Base-by-base conservation (phyloP, 2,797 vertebrate genomes). In the Oreochromis mossambicus region DNA sequence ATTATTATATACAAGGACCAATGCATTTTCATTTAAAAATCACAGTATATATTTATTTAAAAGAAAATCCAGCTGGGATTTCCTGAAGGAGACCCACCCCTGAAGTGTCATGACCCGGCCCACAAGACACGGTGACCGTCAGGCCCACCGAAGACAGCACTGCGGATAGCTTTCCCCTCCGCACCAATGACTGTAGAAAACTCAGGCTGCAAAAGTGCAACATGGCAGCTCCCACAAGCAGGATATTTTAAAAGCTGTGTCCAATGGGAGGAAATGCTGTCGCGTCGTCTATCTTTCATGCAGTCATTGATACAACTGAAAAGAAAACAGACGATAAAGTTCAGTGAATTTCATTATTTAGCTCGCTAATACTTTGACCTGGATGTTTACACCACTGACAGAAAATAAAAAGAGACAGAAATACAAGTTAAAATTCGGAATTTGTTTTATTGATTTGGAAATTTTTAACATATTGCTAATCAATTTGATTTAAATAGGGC, bases 71-170 rank as follows among this genome's bases (percentile, higher is more conserved):
- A 26, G 55, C 55, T 58, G 55, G 8, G 15, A 17, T 8, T 80
- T 66, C 6, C 32, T 6, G 76, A 90, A 19, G 51, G 56, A 88
- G 83, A 83, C 52, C 83, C 90, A 86, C 89, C 92, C 63, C 88
- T 32, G 79, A 54, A 92, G 82, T 17, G 80, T 93, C 96, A 95
- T 96, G 84, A 82, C 94, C 91, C 87, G 38, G 66, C 84, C 90
- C 88, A 54, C 82, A 13, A 63, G 5, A 54, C 52, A 6, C 10
- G 2, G 26, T 55, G n/a, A 68, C 76, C 56, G 5, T 12, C 56
- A 58, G 56, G 56, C 8, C 56, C 15, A 58, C 15, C 5, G 2
- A 19, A 43, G 12, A n/a, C 14, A 7, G 5, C 24, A 5, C 17
- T 24, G 3, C 3, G 12, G 19, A 17, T 43, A 15, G n/a, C 4